Conservation (phyloP, 2,113 vertebrate genomes). For the Octodon degus region DNA sequence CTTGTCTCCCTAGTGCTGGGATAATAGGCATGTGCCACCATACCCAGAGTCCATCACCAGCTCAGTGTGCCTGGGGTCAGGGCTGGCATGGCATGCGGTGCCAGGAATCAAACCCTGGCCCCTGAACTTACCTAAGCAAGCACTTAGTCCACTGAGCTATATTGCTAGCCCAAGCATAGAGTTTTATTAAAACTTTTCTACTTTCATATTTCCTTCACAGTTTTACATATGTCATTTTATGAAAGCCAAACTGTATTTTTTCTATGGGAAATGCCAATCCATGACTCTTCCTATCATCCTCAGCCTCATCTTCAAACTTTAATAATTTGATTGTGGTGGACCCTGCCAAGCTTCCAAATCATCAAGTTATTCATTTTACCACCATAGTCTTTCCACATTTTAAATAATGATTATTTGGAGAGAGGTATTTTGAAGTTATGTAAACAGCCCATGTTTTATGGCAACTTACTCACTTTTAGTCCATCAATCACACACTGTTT, state of each 20-base stretch:
- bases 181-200: background rate
- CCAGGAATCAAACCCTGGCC: too few species aligned
- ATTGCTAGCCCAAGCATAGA: too few species aligned
- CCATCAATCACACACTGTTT: background rate
- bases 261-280: background rate
- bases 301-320: background rate
- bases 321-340: background rate
- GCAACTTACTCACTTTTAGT: background rate
- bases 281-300: background rate
- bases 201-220: background rate
- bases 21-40: too few species aligned
- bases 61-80: too few species aligned
- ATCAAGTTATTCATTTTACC: background rate
- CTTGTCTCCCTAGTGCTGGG: too few species aligned
- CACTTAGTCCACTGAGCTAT: too few species aligned
- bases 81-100: too few species aligned
- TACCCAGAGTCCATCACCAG: too few species aligned
- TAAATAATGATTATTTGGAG: background rate
- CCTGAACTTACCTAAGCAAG: too few species aligned
- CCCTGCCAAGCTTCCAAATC: background rate
- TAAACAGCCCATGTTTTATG: background rate
- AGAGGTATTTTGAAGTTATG: background rate
- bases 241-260: constrained; percentile 9
- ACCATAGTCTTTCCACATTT: too few species aligned
- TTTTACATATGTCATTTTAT: background rate